phyloP scores from a whole-genome alignment of 2,888 invertebrate species.

The Liopterus haemorrhoidalis region DNA sequence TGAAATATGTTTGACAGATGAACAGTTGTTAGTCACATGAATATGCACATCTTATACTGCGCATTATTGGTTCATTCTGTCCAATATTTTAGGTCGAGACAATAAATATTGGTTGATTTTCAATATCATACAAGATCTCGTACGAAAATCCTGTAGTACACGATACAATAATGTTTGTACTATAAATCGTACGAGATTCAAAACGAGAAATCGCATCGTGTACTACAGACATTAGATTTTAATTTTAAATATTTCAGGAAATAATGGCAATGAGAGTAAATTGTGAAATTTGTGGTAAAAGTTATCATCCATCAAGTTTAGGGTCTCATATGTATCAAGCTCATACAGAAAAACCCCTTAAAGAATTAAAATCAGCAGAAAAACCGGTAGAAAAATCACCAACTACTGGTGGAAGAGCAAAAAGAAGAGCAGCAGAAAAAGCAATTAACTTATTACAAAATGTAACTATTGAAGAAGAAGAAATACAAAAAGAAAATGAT shows the following conservation, averaged over 20 bases:
- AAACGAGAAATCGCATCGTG: too few relatives aligned
- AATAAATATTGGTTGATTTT: too few relatives aligned
- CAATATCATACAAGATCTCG: too few relatives aligned
- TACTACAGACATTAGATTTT: not conserved
- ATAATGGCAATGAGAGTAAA: conserved; percentile 46
- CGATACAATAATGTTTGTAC: conserved; percentile 1
- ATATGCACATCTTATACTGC: too few relatives aligned
- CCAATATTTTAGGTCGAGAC: not conserved
- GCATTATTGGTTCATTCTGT: too few relatives aligned
- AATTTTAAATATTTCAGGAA: conserved; percentile 43
- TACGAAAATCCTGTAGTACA: too few relatives aligned
- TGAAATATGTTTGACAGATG: too few relatives aligned
- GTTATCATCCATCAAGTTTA: conserved; percentile 54
- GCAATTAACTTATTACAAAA: conserved; percentile 31
- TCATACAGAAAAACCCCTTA: conserved; percentile 28
- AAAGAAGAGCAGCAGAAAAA: conserved; percentile 48
- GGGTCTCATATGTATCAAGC: conserved; percentile 28
- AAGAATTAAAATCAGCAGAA: conserved; percentile 31
- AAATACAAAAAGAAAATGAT: conserved; percentile 16
- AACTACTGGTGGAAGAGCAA: conserved; percentile 23
- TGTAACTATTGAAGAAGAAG: conserved; percentile 20
- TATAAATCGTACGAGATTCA: not conserved
- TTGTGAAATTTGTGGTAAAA: conserved; percentile 53
- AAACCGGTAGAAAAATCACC: conserved; percentile 16
- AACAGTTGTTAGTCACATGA: too few relatives aligned